Conservation (phyloP, 2,113 vertebrate genomes). For the Nansenia antarctica region DNA sequence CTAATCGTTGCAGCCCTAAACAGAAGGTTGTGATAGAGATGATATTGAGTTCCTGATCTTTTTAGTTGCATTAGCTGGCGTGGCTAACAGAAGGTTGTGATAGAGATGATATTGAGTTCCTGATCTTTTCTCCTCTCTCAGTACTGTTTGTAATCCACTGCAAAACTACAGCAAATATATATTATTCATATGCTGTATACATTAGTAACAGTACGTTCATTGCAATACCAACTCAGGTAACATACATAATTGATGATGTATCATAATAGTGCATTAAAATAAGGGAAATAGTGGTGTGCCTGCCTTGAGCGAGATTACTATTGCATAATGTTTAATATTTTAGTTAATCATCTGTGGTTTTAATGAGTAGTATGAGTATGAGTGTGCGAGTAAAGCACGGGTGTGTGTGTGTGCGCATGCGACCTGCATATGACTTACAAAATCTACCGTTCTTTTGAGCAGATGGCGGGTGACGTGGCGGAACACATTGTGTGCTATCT, state of each 20-base stretch:
- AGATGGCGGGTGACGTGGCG: not conserved
- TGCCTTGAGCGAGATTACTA: conserved; percentile 55
- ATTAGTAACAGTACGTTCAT: conserved; percentile 50
- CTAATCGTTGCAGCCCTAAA: too few relatives aligned
- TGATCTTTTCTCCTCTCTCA: not conserved
- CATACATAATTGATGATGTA: conserved; percentile 72
- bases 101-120: too few relatives aligned
- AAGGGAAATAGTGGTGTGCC: conserved; percentile 38
- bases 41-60: not conserved
- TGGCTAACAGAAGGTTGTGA: too few relatives aligned
- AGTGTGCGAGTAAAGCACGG: not conserved
- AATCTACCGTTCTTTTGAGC: conserved; percentile 10
- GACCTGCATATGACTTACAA: not conserved
- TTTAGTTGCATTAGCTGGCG: too few relatives aligned
- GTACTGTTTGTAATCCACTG: not conserved
- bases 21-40: too few relatives aligned
- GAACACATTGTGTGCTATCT: not conserved
- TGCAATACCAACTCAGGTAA: conserved; percentile 57
- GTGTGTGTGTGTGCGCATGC: not conserved
- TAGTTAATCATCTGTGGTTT: conserved; percentile 22
- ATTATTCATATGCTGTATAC: conserved; percentile 49
- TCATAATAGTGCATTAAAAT: conserved; percentile 67
- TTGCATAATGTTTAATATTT: conserved; percentile 50
- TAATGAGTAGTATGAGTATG: conserved; percentile 48
- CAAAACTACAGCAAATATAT: not conserved